A percentile compares a stretch with the other conserved stretches of the same genome.
These are phyloP conservation scores for Hystrix cristata DNA, from an alignment of 2,113 vertebrate species.

Conservation along the genomic window DNA sequence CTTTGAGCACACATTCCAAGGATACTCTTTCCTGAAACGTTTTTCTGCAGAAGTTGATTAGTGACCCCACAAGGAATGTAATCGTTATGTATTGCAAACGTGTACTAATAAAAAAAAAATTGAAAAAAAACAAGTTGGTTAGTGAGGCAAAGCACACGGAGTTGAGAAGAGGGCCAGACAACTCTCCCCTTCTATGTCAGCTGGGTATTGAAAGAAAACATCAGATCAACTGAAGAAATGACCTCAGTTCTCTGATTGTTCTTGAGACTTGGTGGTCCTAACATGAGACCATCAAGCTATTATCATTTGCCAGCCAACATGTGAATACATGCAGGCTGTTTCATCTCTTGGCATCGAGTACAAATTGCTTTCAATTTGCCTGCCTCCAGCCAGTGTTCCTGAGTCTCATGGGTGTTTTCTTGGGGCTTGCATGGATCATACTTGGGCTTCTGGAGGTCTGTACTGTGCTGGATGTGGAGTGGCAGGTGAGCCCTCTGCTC, in stretches of 20 bases:
- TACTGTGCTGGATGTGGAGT: conserved; percentile 42
- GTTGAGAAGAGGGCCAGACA: background rate
- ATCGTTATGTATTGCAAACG: background rate
- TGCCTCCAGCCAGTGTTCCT: conserved; percentile 66
- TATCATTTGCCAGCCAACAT: background rate
- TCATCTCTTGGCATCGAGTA: conserved; percentile 47
- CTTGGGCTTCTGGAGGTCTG: conserved; percentile 31
- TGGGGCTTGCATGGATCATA: conserved; percentile 48
- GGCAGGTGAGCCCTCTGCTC: background rate
- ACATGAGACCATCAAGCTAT: background rate
- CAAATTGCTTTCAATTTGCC: conserved; percentile 26
- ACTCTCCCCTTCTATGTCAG: background rate
- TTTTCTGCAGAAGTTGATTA: background rate
- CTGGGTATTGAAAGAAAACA: background rate
- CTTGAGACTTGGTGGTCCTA: conserved; percentile 62
- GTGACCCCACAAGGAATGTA: background rate
- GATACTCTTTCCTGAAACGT: background rate
- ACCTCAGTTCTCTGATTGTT: conserved; percentile 54
- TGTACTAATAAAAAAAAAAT: background rate
- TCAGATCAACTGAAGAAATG: background rate
- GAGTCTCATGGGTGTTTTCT: conserved; percentile 76
- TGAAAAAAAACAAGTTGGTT: background rate
- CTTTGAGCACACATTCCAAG: background rate
- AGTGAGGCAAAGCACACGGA: background rate
- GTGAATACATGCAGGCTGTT: background rate